Conservation (phyloP, 2,797 vertebrate genomes). For the Molothrus ater region DNA sequence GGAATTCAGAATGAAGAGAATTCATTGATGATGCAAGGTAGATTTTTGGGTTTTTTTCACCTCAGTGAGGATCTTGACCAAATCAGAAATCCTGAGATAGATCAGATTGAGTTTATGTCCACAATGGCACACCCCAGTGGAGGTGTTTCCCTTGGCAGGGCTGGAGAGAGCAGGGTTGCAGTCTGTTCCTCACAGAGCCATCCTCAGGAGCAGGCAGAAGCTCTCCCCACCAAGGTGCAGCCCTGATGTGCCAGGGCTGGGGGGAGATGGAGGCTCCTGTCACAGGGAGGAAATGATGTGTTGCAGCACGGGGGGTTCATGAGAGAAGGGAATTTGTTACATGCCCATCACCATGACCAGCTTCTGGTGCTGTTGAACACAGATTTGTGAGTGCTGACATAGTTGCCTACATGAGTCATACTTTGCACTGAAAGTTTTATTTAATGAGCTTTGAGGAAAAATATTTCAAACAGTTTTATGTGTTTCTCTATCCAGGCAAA, state of each 20-base stretch:
- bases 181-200: not conserved
- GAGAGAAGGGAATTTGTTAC: not conserved
- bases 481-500: not conserved
- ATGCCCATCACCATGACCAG: fast-evolving
- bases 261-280: not conserved
- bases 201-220: not conserved
- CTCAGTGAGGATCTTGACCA: not conserved
- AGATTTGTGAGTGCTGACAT: not conserved
- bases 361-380: not conserved
- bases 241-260: not conserved
- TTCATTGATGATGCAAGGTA: not conserved
- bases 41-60: fast-evolving
- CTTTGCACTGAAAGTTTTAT: not conserved
- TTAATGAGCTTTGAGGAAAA: constrained; percentile 3
- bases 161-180: not conserved
- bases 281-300: not conserved
- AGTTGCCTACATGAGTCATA: not conserved
- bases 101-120: not conserved
- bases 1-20: not conserved
- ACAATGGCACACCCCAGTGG: not conserved
- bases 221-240: not conserved
- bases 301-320: fast-evolving
- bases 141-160: not conserved
- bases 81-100: not conserved
- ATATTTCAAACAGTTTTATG: not conserved